Base-by-base conservation (phyloP, 2,888 invertebrate genomes). In the Leucophora obtusa region DNA sequence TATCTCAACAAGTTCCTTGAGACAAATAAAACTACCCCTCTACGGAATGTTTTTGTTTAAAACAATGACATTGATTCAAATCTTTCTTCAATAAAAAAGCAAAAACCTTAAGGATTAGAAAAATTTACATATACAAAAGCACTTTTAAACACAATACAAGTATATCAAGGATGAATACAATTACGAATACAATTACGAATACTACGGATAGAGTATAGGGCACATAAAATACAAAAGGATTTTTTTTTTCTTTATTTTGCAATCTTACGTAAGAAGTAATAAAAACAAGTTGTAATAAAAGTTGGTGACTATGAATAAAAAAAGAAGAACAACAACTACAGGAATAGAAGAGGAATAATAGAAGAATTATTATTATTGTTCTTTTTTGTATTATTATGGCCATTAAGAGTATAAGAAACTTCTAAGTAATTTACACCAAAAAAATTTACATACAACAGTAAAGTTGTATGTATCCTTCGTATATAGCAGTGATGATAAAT, bases 321-420 rank as follows among this genome's bases (percentile, higher is more conserved):
- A 69, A 71, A 28, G 58, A 68, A 63, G 50, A 51, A 75, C 18
- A 65, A 69, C 63, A 63, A 65, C 33, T 18, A 66, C 53, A 54
- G 54, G 54, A 73, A 79, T 69, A 79, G 74, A 73, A 73, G 69
- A 74, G 54, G 54, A 73, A 79, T 73, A 79, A 79, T 79, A 73
- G 69, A 74, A 79, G 69, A 73, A 76, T 80, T 72, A 71, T 79
- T 76, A 71, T 80, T 75, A 75, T 75, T 76, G 75, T 73, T 72
- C 69, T 72, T 68, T 76, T 54, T 65, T 54, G 72, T 72, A 80
- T 72, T 72, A 66, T 70, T 74, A 59, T 69, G 68, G 72, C 68
- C 73, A 71, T 74, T 78, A 66, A 72, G 62, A 62, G 69, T 69
- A 70, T 72, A 74, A 70, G 70, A 66, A 79, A 70, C 74, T 74